Conservation (phyloP, 2,113 vertebrate genomes). For the Phrynocephalus versicolor region DNA sequence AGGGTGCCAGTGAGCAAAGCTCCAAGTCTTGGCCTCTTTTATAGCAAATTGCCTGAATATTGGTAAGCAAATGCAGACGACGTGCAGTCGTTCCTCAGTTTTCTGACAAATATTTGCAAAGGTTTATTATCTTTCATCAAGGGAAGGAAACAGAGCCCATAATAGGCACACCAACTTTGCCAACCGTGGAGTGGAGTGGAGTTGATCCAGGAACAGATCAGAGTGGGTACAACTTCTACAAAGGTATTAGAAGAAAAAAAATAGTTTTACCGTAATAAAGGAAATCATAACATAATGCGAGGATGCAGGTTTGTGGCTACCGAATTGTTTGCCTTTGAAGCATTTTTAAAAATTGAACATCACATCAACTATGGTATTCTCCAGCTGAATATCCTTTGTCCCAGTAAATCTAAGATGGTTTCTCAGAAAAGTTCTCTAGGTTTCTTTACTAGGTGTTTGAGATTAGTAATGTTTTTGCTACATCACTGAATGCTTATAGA, state of each 20-base stretch:
- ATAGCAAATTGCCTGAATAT: not conserved
- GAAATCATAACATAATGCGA: not conserved
- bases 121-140: not conserved
- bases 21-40: constrained; percentile 45
- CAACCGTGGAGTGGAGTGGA: not conserved
- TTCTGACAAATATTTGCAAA: constrained; percentile 28
- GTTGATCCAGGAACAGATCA: not conserved
- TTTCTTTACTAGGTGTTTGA: not conserved
- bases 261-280: not conserved
- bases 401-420: not conserved
- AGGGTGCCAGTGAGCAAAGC: constrained; percentile 74
- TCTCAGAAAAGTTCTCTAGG: not conserved
- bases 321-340: not conserved
- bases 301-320: not conserved
- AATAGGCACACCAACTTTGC: not conserved
- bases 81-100: constrained; percentile 8
- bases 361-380: not conserved
- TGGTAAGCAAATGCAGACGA: constrained; percentile 2
- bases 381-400: not conserved
- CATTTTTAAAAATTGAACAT: not conserved
- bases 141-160: not conserved
- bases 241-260: not conserved
- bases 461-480: not conserved
- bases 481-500: not conserved
- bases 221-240: not conserved